Evolutionary conservation across 2,113 vertebrate species (phyloP), one percentile per base, ranked within the genome.

Genomic region (Orcinus orca): DNA sequence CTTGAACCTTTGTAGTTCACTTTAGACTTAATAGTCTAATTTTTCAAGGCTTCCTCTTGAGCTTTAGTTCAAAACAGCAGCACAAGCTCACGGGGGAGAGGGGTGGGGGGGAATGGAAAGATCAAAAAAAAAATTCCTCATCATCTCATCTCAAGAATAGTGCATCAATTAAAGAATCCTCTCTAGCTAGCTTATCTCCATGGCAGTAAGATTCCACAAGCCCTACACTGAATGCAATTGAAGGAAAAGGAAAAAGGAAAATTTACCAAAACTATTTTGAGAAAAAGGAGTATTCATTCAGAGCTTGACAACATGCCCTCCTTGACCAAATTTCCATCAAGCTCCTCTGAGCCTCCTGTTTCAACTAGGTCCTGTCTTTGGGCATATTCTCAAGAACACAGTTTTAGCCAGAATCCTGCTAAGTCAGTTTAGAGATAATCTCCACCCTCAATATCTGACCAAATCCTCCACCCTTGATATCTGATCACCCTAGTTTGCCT

Each of bases 21-120:
- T 79, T 90, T 73, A 79, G 71, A 95, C 76, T 63, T 50, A 53
- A 81, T 2, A 55, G 55, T 65, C 21, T 86, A 44, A 73, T 53
- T 96, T 92, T 82, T 36, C 82, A 89, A 63, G 33, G 41, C 65
- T 83, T 93, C 92, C 67, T 97, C 33, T 60, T 25, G 41, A 91
- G 68, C 31, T 74, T 88, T 90, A 73, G 55, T 73, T 96, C 62
- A 96, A 86, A 96, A 55, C 13, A 94, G 41, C 13, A 83, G 23
- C 26, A 62, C 50, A 86, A 83, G 18, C 5, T 93, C 47, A 86
- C 33, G 21, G 77, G n/a, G 44, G 36, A 88, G 47, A 91, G 63
- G 7, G 14, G 8, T 26, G 21, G 17, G 6, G 7, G 11, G 44
- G 60, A 11, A 77, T 8, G 14, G 3, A 38, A 33, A 65, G 23